Percentiles rank a stretch among this genome's conserved stretches.
These are phyloP conservation scores for Andrena marginata DNA, from an alignment of 2,888 invertebrate species.

Conservation along the genomic window DNA sequence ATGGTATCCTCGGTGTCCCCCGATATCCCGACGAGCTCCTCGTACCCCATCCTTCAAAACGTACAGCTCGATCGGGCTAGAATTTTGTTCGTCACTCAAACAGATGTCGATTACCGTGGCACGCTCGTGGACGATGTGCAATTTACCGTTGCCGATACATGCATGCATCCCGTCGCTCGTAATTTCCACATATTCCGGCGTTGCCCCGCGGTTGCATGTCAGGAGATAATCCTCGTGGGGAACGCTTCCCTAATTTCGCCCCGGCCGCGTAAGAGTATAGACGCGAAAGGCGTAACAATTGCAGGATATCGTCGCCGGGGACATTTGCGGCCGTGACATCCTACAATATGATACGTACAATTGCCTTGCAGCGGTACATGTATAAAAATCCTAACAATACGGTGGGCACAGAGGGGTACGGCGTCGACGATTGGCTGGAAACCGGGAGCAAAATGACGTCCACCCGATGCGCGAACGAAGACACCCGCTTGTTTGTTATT, in stretches of 20 bases:
- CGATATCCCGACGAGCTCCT: not conserved
- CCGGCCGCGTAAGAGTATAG: slow-evolving; percentile 39
- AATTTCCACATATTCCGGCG: slow-evolving; percentile 43
- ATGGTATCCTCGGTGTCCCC: not conserved
- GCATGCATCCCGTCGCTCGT: slow-evolving; percentile 24
- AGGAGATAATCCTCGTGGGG: slow-evolving; percentile 63
- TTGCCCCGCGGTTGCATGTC: slow-evolving; percentile 57
- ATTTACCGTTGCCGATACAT: slow-evolving; percentile 58
- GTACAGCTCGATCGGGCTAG: slow-evolving; percentile 7
- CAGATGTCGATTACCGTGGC: slow-evolving; percentile 40
- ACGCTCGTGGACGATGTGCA: slow-evolving; percentile 41
- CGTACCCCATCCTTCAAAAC: not conserved
- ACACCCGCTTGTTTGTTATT: not conserved
- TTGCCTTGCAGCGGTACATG: slow-evolving; percentile 23
- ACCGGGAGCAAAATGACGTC: not conserved
- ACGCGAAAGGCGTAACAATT: slow-evolving; percentile 52
- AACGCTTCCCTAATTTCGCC: slow-evolving; percentile 57
- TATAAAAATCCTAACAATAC: slow-evolving; percentile 13
- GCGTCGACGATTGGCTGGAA: slow-evolving; percentile 2
- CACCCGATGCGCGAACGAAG: not conserved
- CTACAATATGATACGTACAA: slow-evolving; percentile 34
- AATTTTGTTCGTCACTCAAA: slow-evolving; percentile 30
- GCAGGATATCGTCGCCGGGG: slow-evolving; percentile 22
- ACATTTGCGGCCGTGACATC: slow-evolving; percentile 25
- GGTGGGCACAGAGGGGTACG: not conserved